These are phyloP conservation scores for Drymodes brunneopygia DNA, from an alignment of 2,113 vertebrate genomes.

Conservation along the genomic window DNA sequence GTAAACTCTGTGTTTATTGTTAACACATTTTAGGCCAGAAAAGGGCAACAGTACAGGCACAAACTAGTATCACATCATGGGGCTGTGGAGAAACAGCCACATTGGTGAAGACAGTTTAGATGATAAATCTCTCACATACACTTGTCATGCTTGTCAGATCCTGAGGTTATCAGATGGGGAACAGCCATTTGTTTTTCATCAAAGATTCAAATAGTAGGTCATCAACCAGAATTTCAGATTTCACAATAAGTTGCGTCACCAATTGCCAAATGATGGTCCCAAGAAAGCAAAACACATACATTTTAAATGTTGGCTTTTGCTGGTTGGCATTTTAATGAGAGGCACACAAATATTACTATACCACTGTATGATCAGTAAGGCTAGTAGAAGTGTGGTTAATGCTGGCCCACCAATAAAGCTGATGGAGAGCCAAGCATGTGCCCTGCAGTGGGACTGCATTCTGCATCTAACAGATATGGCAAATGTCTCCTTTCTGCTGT, in stretches of 20 bases:
- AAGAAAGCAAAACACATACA: not conserved
- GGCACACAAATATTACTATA: not conserved
- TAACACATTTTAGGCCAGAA: not conserved
- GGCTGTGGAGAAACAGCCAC: not conserved
- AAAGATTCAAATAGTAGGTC: not conserved
- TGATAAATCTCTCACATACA: not conserved
- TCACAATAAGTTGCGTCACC: not conserved
- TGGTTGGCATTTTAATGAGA: not conserved
- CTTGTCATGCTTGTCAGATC: not conserved
- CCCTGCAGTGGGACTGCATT: not conserved
- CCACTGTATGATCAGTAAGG: not conserved
- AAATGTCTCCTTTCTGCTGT: not conserved
- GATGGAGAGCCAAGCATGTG: not conserved
- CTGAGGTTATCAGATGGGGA: not conserved
- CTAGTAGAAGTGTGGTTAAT: not conserved
- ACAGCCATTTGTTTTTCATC: not conserved
- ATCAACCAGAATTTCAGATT: conserved; percentile 3
- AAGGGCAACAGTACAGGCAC: not conserved
- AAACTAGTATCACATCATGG: not conserved
- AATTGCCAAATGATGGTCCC: not conserved
- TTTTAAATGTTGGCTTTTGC: not conserved
- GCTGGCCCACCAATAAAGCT: not conserved
- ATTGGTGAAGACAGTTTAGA: not conserved
- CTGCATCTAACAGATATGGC: not conserved
- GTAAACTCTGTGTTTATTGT: not conserved